Evolutionary conservation across 92 coral and sea anemone species (phyloP).

Genomic region (Porites cylindrica): DNA sequence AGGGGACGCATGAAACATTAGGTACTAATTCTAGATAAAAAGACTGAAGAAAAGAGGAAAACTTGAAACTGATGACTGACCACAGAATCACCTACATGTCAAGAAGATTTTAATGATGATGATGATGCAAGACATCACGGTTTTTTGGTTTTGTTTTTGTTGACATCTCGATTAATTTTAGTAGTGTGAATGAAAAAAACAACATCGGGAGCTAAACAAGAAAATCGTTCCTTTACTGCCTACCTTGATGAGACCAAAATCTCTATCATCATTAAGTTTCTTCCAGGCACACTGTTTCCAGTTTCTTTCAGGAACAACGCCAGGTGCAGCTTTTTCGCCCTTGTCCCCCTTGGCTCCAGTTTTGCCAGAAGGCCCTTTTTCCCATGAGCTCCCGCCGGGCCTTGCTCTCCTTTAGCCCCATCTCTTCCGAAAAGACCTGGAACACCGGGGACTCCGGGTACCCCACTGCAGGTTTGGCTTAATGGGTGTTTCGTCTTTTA

Average conservation of each 20-base stretch:
- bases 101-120: no score
- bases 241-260: neutral
- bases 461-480: neutral
- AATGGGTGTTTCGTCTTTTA: no score
- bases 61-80: no score
- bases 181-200: no score
- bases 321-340: neutral
- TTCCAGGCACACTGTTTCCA: conserved; percentile 19
- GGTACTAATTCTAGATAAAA: no score
- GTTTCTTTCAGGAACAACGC: neutral
- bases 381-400: neutral
- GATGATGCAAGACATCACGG: no score
- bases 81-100: no score
- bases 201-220: conserved; percentile 16
- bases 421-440: neutral
- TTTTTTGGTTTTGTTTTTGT: no score
- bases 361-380: neutral
- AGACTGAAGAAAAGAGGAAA: no score
- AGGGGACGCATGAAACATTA: no score
- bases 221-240: no score
- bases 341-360: conserved; percentile 1
- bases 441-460: neutral
- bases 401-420: conserved; percentile 1
- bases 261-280: neutral
- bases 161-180: no score